Percentiles rank a stretch among this genome's conserved stretches.
Evolutionary conservation across 92 coral and sea anemone species (phyloP).

Genomic region (Parazoanthus darwini): DNA sequence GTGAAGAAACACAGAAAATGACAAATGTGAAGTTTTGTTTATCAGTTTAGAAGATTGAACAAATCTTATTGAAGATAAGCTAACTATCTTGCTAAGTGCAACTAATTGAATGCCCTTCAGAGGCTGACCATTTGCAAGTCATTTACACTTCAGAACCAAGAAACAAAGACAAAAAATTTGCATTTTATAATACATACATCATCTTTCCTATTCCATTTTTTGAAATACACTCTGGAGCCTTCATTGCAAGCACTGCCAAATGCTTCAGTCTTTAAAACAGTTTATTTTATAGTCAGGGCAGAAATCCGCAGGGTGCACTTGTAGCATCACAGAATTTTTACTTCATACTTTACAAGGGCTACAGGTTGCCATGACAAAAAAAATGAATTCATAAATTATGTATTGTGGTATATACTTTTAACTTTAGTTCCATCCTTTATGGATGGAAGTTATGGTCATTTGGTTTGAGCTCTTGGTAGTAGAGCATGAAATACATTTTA

Average conservation of each 20-base stretch:
- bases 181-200: background rate
- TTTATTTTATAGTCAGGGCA: conserved; percentile 5
- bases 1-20: background rate
- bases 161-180: conserved; percentile 30
- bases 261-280: background rate
- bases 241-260: background rate
- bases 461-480: background rate
- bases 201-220: background rate
- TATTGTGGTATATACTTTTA: conserved; percentile 17
- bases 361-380: conserved; percentile 40
- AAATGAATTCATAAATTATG: conserved; percentile 32
- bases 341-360: conserved; percentile 36
- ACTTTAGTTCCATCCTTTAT: background rate
- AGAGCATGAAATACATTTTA: background rate
- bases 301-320: conserved; percentile 2
- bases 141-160: conserved; percentile 8
- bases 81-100: conserved; percentile 2
- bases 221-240: background rate
- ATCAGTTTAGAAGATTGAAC: background rate
- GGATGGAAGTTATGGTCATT: conserved; percentile 5
- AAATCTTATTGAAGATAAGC: conserved; percentile 27
- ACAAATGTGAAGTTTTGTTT: background rate
- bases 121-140: conserved; percentile 27
- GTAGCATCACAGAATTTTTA: background rate
- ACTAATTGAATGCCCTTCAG: conserved; percentile 21